Percentiles rank a stretch among this genome's conserved stretches.
phyloP scores from a whole-genome alignment of 2,113 vertebrate genomes.

The Neolamprologus tretocephalus region DNA sequence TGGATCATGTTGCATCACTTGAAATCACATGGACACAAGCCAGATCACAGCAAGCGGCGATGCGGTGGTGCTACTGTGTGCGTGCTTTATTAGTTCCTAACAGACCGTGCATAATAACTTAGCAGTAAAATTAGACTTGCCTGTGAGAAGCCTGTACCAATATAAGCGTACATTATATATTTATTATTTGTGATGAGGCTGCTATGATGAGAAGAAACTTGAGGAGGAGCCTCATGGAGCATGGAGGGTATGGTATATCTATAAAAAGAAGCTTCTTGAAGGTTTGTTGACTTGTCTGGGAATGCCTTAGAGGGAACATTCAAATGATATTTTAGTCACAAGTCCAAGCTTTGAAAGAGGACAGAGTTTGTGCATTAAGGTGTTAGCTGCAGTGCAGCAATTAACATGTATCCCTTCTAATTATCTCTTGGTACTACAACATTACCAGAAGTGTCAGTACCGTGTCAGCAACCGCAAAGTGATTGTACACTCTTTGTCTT shows the following conservation, averaged over 20 bases:
- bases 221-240: background rate
- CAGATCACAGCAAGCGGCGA: background rate
- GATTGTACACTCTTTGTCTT: background rate
- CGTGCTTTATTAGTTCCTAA: constrained; percentile 1
- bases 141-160: background rate
- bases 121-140: background rate
- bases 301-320: background rate
- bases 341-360: background rate
- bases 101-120: background rate
- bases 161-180: background rate
- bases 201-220: background rate
- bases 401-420: background rate
- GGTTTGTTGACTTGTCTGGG: constrained; percentile 20
- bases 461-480: background rate
- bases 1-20: constrained; percentile 44
- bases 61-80: background rate
- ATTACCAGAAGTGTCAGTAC: background rate
- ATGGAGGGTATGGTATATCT: background rate
- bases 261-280: constrained; percentile 14
- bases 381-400: background rate
- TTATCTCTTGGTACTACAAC: background rate
- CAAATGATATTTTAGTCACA: background rate
- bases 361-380: background rate
- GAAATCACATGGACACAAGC: constrained; percentile 15
- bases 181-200: background rate